Percentiles rank a stretch among this genome's conserved stretches.
phyloP scores from a whole-genome alignment of 2,888 invertebrate genomes.

The Linyphia triangularis region DNA sequence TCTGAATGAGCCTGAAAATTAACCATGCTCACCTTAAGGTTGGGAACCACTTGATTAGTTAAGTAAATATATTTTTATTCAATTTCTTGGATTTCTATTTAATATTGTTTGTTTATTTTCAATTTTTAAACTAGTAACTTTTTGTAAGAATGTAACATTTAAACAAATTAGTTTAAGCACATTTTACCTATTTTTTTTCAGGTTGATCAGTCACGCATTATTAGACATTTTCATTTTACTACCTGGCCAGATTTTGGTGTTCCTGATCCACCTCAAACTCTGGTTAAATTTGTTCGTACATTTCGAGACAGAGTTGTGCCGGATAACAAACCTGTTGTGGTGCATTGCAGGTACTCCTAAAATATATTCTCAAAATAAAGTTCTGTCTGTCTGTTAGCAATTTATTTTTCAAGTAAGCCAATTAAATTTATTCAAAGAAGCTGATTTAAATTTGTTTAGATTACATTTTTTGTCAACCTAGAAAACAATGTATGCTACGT shows the following conservation, averaged over 20 bases:
- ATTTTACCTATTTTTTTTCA: too few relatives aligned
- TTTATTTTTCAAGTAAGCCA: neutral
- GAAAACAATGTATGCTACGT: too few relatives aligned
- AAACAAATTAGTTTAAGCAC: too few relatives aligned
- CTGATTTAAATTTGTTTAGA: too few relatives aligned
- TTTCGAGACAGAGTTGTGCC: constrained; percentile 93
- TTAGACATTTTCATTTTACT: constrained; percentile 97
- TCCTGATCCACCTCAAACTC: constrained; percentile 95
- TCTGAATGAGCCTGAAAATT: too few relatives aligned
- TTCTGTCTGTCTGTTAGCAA: neutral
- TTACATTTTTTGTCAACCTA: neutral
- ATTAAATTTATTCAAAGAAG: neutral
- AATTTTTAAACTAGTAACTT: too few relatives aligned
- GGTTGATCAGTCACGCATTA: constrained; percentile 93
- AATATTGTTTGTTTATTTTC: too few relatives aligned
- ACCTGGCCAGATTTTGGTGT: constrained; percentile 99
- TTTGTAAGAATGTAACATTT: too few relatives aligned
- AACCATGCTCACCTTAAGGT: too few relatives aligned
- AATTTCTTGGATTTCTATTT: too few relatives aligned
- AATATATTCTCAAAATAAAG: neutral
- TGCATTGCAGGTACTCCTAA: constrained; percentile 97
- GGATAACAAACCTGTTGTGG: constrained; percentile 94
- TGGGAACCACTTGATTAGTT: too few relatives aligned
- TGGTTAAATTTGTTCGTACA: constrained; percentile 94
- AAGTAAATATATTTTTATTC: too few relatives aligned